Conservation (phyloP, 2,113 vertebrate species). For the Meriones unguiculatus region DNA sequence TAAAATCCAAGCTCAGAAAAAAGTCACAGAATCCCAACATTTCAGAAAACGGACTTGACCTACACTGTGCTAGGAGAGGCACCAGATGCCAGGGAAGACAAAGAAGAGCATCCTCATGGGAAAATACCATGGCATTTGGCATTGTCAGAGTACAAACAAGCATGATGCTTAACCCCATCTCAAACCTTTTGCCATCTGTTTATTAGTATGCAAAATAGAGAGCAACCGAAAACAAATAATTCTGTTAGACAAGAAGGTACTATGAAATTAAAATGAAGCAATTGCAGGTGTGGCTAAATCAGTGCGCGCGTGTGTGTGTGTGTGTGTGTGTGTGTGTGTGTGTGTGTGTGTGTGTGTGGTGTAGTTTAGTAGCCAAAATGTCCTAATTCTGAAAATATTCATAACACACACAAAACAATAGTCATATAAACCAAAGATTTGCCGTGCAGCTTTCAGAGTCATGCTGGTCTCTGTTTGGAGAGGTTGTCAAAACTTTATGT, state of each 20-base stretch:
- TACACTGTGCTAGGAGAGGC: neutral
- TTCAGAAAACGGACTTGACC: neutral
- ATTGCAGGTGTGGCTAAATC: neutral
- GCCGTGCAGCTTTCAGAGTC: constrained; percentile 17
- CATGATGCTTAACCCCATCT: neutral
- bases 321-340: neutral
- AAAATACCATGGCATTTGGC: neutral
- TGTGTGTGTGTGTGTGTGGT: neutral
- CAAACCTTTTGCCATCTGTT: neutral
- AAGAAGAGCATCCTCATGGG: neutral
- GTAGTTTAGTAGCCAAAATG: constrained; percentile 41
- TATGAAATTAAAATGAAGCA: neutral
- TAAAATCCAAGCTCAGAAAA: neutral
- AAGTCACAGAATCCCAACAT: neutral
- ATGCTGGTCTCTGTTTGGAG: constrained; percentile 50
- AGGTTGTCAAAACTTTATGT: constrained; percentile 42
- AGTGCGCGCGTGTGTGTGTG: neutral
- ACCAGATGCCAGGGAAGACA: neutral
- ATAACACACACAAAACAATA: constrained; percentile 26
- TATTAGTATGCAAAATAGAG: neutral
- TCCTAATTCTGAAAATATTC: constrained; percentile 34
- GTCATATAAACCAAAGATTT: constrained; percentile 52
- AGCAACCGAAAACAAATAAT: neutral
- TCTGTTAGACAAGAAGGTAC: neutral
- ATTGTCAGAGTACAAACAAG: neutral